phyloP scores from a whole-genome alignment of 1,140 invertebrate species.

The Probaryconus sp. region DNA sequence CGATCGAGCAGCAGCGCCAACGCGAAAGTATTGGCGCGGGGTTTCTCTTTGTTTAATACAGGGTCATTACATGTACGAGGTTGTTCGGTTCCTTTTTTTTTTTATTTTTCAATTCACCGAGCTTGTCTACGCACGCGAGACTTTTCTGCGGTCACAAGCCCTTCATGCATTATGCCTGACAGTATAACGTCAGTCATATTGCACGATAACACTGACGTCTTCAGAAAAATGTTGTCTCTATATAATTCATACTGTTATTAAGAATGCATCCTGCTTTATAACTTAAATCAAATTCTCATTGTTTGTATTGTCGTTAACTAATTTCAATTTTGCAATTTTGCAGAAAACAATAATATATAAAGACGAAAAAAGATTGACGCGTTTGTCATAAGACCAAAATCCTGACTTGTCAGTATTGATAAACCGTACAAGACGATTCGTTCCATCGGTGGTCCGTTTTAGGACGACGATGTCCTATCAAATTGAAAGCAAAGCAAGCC shows the following conservation, averaged over 20 bases:
- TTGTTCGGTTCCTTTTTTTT: constrained; percentile 45
- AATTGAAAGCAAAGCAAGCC: constrained; percentile 69
- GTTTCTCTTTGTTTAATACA: constrained; percentile 6
- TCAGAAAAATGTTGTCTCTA: constrained; percentile 32
- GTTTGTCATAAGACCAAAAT: constrained; percentile 41
- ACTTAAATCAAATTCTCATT: too few species aligned
- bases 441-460: constrained; percentile 38
- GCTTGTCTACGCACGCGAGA: constrained; percentile 45
- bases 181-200: constrained; percentile 47
- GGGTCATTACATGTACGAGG: constrained; percentile 66
- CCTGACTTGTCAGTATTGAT: constrained; percentile 31
- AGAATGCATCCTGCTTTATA: constrained; percentile 11
- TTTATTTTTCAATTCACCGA: constrained; percentile 76
- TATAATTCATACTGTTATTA: constrained; percentile 32
- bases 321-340: too few species aligned
- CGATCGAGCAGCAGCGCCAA: constrained; percentile 22
- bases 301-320: too few species aligned
- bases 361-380: not conserved
- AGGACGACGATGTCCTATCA: constrained; percentile 57
- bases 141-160: constrained; percentile 44
- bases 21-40: constrained; percentile 67
- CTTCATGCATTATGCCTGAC: constrained; percentile 48
- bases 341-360: not conserved
- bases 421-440: constrained; percentile 40
- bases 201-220: constrained; percentile 36